Conservation (phyloP, 1,140 invertebrate genomes). For the Ceratina japonica region DNA sequence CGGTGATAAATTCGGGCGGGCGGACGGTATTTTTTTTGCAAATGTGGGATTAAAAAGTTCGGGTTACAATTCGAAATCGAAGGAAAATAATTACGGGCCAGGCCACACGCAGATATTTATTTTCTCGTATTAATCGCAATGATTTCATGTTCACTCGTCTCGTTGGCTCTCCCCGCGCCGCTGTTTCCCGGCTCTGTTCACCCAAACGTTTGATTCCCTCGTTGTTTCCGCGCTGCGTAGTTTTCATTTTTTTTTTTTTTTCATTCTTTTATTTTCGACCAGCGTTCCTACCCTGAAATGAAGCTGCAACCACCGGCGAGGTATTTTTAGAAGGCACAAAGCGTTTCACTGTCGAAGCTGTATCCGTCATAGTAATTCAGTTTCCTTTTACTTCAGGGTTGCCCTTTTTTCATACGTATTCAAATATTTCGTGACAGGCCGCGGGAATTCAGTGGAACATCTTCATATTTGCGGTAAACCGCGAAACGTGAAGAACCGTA, state of each 20-base stretch:
- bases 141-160: background rate
- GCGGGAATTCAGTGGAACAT: background rate
- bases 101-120: background rate
- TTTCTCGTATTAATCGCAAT: background rate
- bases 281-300: background rate
- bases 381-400: background rate
- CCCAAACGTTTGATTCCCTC: background rate
- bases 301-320: background rate
- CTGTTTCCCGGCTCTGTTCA: background rate
- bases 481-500: too few relatives aligned
- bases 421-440: background rate
- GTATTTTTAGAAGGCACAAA: background rate
- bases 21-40: background rate
- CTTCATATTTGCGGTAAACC: too few relatives aligned
- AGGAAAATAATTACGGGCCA: slow-evolving; percentile 6
- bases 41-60: background rate
- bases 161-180: background rate
- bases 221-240: background rate
- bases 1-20: background rate
- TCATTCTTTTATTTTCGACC: background rate
- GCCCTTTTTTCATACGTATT: too few relatives aligned
- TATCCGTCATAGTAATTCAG: background rate
- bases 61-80: background rate
- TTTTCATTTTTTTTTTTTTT: background rate
- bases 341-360: too few relatives aligned